phyloP scores from a whole-genome alignment of 2,113 vertebrate species.

The Empidonax alnorum region DNA sequence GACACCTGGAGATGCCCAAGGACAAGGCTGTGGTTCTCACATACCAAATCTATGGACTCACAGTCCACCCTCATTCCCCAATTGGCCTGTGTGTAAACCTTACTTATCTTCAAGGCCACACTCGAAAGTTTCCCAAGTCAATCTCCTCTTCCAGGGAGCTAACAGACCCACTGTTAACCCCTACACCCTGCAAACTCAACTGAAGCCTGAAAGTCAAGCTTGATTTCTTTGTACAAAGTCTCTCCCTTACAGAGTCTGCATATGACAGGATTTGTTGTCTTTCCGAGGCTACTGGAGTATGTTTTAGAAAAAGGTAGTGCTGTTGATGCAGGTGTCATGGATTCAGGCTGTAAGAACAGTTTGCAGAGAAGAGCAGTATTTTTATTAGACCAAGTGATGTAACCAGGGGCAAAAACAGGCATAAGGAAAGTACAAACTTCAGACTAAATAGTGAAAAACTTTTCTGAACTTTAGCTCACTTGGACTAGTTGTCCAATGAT shows the following conservation, averaged over 20 bases:
- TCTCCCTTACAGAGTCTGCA: not conserved
- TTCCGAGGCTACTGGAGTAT: not conserved
- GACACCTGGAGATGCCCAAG: too few species aligned
- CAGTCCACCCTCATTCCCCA: too few species aligned
- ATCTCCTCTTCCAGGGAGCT: too few species aligned
- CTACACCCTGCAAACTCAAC: not conserved
- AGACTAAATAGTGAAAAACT: not conserved
- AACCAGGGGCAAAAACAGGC: not conserved
- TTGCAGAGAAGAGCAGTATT: not conserved
- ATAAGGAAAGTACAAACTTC: not conserved
- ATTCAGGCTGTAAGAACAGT: not conserved
- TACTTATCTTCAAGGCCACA: too few species aligned
- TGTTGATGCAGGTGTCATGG: not conserved
- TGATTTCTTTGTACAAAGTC: not conserved
- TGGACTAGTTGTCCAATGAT: not conserved
- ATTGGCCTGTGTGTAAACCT: too few species aligned
- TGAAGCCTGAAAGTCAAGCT: not conserved
- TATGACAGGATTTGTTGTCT: accelerated
- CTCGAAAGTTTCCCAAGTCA: too few species aligned
- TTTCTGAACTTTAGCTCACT: not conserved
- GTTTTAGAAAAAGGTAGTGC: not conserved
- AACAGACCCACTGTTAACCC: too few species aligned
- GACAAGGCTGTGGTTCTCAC: too few species aligned
- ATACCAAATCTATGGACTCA: too few species aligned
- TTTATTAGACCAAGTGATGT: not conserved